phyloP scores from a whole-genome alignment of 2,113 vertebrate genomes.

The Callaeas wilsoni region DNA sequence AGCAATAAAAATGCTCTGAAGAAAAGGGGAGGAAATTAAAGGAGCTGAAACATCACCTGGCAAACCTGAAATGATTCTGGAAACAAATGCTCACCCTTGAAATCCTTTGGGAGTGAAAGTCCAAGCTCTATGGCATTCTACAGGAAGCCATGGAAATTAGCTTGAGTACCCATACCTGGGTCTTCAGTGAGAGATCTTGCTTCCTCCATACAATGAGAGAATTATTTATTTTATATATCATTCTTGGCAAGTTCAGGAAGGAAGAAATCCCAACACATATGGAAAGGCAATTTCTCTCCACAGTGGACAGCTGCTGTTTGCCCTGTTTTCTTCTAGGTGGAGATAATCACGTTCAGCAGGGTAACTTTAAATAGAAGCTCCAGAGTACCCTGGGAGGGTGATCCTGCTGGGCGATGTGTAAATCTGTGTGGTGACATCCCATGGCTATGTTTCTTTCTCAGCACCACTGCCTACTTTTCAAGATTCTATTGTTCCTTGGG shows the following conservation, averaged over 20 bases:
- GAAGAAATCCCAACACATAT: not conserved
- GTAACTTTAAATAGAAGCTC: not conserved
- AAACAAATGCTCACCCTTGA: not conserved
- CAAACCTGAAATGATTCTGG: not conserved
- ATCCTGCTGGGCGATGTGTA: not conserved
- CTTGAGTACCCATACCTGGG: not conserved
- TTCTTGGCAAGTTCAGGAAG: not conserved
- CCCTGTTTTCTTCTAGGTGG: not conserved
- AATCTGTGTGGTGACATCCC: not conserved
- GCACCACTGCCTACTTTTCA: not conserved
- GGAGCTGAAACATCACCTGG: not conserved
- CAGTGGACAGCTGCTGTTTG: not conserved
- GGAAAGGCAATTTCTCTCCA: not conserved
- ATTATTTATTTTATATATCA: not conserved
- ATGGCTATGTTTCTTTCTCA: not conserved
- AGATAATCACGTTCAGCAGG: rapidly evolving
- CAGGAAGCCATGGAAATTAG: not conserved
- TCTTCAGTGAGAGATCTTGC: not conserved
- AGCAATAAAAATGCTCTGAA: not conserved
- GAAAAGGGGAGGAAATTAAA: not conserved
- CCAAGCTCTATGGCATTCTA: not conserved
- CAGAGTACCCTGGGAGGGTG: not conserved
- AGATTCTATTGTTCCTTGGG: not conserved
- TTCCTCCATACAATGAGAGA: not conserved
- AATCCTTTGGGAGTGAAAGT: not conserved